Evolutionary conservation across 2,113 vertebrate species (phyloP), one percentile per base, ranked within the genome.

Genomic region (Eonycteris spelaea): DNA sequence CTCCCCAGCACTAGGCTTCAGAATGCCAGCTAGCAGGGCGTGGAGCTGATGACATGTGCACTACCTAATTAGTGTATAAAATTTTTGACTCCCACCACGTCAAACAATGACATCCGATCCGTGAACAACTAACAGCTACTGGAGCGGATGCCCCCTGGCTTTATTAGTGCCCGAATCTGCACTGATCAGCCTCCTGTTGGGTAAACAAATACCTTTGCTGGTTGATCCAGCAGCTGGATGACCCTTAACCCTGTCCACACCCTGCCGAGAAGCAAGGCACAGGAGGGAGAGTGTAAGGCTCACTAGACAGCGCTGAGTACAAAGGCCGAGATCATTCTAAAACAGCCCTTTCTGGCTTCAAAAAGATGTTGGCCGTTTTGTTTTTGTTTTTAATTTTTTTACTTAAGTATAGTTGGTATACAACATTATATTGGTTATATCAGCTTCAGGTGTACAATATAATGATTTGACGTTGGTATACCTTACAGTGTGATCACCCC

Each of bases 101-200:
- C 43, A 51, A 33, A 68, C 21, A 35, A 18, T 53, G 45, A 45
- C 11, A 45, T 45, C 28, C 21, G 22, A 45, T 45, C 28, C 21
- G 22, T 1, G 8, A 35, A 45, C 30, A 26, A 28, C 38, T 7
- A 7, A 19, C 0, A 6, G 7, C 24, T 33, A 0, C 26, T 1
- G 14, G 40, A 53, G 12, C 40, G 15, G 6, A 2, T 12, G 1
- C 55, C 35, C 51, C 90, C 75, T 24, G n/a, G 45, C 18, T 19
- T 0, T 2, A 0, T 21, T 14, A 7, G 38, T 40, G 19, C 77
- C 21, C 15, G 73, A 22, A 21, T 28, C 16, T 15, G 43, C 24
- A 7, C 33, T 8, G 11, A 45, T 63, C 73, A 19, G 3, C n/a
- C 59, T 51, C 84, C 51, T 5, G 40, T 65, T 28, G 8, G 48